Conservation (phyloP, 2,888 invertebrate species). For the Mesorhabditis belari region DNA sequence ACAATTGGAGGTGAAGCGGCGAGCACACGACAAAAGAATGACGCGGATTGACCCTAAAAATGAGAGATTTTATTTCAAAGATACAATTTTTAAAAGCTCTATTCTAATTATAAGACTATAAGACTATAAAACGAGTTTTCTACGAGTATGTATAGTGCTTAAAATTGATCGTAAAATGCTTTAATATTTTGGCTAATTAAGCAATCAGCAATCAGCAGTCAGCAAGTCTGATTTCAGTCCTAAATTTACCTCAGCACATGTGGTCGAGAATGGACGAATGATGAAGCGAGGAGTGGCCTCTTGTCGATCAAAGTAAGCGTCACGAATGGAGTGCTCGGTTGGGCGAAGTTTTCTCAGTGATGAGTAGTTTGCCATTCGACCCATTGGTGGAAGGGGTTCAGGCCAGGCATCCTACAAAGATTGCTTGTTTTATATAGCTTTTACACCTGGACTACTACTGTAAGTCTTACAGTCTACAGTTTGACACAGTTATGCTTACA, state of each 20-base stretch:
- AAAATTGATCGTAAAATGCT: too few relatives aligned
- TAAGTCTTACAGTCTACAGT: too few relatives aligned
- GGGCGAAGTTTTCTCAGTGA: constrained; percentile 87
- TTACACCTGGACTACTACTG: too few relatives aligned
- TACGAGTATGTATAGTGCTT: too few relatives aligned
- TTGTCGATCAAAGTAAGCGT: constrained; percentile 63
- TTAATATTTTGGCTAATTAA: neutral
- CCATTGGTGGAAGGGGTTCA: constrained; percentile 79
- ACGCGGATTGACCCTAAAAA: constrained; percentile 88
- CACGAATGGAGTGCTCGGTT: constrained; percentile 86
- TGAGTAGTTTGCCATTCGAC: constrained; percentile 92
- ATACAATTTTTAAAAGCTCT: too few relatives aligned
- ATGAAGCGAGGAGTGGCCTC: constrained; percentile 98
- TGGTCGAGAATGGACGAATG: constrained; percentile 83
- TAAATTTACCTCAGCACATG: constrained; percentile 7
- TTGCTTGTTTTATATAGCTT: neutral
- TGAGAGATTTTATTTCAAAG: too few relatives aligned
- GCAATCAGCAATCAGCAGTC: too few relatives aligned
- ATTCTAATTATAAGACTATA: too few relatives aligned
- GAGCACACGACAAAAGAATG: constrained; percentile 92
- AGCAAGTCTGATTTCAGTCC: neutral
- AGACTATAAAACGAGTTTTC: too few relatives aligned
- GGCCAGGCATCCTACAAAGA: constrained; percentile 57
- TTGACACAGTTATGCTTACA: too few relatives aligned
- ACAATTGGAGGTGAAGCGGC: constrained; percentile 84